Base-by-base conservation (phyloP, 2,888 invertebrate species). In the Cinara cedri region DNA sequence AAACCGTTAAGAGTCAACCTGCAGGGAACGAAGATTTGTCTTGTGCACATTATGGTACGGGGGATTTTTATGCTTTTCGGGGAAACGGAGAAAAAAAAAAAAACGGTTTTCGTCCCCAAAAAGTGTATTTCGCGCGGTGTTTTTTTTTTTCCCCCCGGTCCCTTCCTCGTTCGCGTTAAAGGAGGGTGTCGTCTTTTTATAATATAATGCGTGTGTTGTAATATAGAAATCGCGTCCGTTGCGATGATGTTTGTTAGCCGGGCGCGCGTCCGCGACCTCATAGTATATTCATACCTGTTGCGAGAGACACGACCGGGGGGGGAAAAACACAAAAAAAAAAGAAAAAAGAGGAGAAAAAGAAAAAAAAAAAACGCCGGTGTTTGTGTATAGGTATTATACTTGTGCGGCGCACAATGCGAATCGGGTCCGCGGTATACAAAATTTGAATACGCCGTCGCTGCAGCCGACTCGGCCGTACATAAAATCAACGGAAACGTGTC, bases 151-250 rank as follows among this genome's bases (percentile, higher is more conserved):
- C 6, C 6, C 6, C 6, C 6, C 6, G 3, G 34, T 34, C 34
- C 34, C 44, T 34, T 19, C 19, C 26, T 46, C 26, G 60, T 57
- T 16, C 70, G 46, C 60, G 68, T 21, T 78, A 68, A n/a, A n/a
- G n/a, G n/a, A n/a, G 76, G 76, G 76, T 68, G 76, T 78, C 76
- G 66, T 78, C 76, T 78, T 78, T 78, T 78, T 78, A 68, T n/a
- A n/a, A n/a, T 34, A 34, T 34, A 34, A 34, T 34, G 6, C 6
- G 6, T 34, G 6, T 34, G 6, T 68, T n/a, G n/a, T n/a, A n/a
- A n/a, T n/a, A n/a, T n/a, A 66, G 65, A 65, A 63, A 65, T 65
- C 42, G n/a, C 66, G 46, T 76, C 75, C 75, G 75, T 65, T 65
- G 34, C 6, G 34, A n/a, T n/a, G n/a, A n/a, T 34, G 66, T 66